A percentile compares a stretch with the other conserved stretches of the same genome.
Evolutionary conservation across 2,797 vertebrate species (phyloP).

Genomic region (Centropyge bicolor): DNA sequence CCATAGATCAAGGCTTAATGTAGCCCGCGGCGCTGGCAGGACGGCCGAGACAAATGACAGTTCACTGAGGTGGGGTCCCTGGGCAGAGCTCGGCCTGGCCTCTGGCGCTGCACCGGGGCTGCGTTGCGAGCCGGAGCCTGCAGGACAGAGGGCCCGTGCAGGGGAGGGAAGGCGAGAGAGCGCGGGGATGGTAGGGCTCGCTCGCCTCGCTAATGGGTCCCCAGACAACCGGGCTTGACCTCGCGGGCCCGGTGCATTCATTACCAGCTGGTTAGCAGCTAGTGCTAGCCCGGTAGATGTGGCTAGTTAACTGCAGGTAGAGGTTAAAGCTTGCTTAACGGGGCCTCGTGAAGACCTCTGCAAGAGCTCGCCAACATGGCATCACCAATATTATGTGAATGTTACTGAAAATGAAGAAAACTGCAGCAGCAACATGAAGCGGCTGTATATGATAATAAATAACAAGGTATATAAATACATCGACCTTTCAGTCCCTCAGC

Average conservation of each 20-base stretch:
- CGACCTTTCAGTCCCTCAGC: background rate
- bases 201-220: constrained; percentile 82
- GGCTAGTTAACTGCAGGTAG: constrained; percentile 51
- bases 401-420: background rate
- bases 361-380: background rate
- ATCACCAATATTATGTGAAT: background rate
- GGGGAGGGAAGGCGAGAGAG: constrained; percentile 39
- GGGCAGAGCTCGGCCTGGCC: constrained; percentile 63
- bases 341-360: constrained; percentile 3
- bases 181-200: constrained; percentile 47
- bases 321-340: constrained; percentile 55
- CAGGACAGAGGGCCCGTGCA: constrained; percentile 64
- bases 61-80: constrained; percentile 77
- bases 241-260: constrained; percentile 77
- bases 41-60: constrained; percentile 83
- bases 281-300: constrained; percentile 35
- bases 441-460: background rate
- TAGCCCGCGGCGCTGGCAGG: constrained; percentile 60
- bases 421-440: background rate
- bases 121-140: constrained; percentile 60
- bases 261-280: constrained; percentile 78
- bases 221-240: constrained; percentile 80
- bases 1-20: constrained; percentile 81
- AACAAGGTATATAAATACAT: too few species aligned
- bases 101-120: constrained; percentile 62